phyloP scores from a whole-genome alignment of 2,797 vertebrate species.

The Urosaurus nigricauda region DNA sequence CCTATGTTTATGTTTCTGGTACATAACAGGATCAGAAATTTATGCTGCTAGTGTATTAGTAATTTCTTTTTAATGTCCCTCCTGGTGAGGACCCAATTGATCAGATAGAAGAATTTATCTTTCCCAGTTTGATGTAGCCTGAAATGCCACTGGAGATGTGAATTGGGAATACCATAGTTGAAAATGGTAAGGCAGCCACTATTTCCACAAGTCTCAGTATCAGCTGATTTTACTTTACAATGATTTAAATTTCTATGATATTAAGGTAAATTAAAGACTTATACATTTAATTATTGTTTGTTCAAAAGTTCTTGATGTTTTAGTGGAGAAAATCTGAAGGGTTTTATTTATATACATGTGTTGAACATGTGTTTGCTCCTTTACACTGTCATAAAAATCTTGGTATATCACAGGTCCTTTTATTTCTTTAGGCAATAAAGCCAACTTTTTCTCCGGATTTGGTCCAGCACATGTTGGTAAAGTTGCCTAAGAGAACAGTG shows the following conservation, averaged over 20 bases:
- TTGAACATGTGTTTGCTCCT: slow-evolving; percentile 50
- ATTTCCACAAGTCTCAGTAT: slow-evolving; percentile 32
- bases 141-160: slow-evolving; percentile 64
- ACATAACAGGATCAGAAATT: slow-evolving; percentile 71
- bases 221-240: slow-evolving; percentile 56
- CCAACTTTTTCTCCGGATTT: slow-evolving; percentile 37
- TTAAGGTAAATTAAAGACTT: slow-evolving; percentile 7
- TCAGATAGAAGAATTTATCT: slow-evolving; percentile 64
- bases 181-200: slow-evolving; percentile 63
- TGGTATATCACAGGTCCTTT: slow-evolving; percentile 49
- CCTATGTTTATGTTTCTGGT: slow-evolving; percentile 75
- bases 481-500: slow-evolving; percentile 53
- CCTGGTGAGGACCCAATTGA: slow-evolving; percentile 41
- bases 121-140: slow-evolving; percentile 72
- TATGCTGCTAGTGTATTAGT: slow-evolving; percentile 75
- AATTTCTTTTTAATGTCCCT: slow-evolving; percentile 67
- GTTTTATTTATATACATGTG: slow-evolving; percentile 53
- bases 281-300: slow-evolving; percentile 46
- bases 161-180: slow-evolving; percentile 54
- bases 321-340: slow-evolving; percentile 54
- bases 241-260: slow-evolving; percentile 48
- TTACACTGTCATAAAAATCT: slow-evolving; percentile 57
- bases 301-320: slow-evolving; percentile 51
- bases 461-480: slow-evolving; percentile 36
- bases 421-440: slow-evolving; percentile 59